A percentile compares a stretch with the other conserved stretches of the same genome.
Evolutionary conservation across 1,140 invertebrate species (phyloP).

Genomic region (Littorina saxatilis): DNA sequence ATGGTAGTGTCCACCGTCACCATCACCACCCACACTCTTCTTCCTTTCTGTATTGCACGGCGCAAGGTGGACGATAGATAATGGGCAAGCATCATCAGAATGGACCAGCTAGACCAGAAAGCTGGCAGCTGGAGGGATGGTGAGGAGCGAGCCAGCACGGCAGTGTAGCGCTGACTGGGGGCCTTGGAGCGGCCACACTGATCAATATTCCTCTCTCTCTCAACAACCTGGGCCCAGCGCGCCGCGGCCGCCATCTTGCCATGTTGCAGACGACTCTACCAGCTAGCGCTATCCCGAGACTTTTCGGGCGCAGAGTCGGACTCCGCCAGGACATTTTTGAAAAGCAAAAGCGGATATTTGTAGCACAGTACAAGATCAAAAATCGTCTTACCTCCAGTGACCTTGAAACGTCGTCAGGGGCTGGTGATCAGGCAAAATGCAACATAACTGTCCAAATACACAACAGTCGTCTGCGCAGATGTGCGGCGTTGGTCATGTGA

Average conservation of each 20-base stretch:
- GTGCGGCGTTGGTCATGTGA: constrained; percentile 37
- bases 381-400: constrained; percentile 23
- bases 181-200: constrained; percentile 25
- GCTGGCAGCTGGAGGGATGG: constrained; percentile 5
- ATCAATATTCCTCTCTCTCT: constrained; percentile 37
- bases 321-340: neutral
- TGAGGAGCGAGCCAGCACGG: constrained; percentile 1
- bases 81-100: neutral
- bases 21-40: too few relatives aligned
- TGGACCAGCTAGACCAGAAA: too few relatives aligned
- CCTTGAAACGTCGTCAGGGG: neutral
- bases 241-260: constrained; percentile 36
- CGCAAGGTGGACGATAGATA: neutral
- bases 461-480: constrained; percentile 41
- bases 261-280: constrained; percentile 40
- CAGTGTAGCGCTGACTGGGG: neutral
- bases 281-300: constrained; percentile 10
- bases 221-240: constrained; percentile 27
- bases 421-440: constrained; percentile 5
- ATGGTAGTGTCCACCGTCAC: too few relatives aligned
- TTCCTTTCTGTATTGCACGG: constrained; percentile 7
- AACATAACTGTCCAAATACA: constrained; percentile 37
- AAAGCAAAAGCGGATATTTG: neutral
- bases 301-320: neutral
- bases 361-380: constrained; percentile 18